phyloP scores from a whole-genome alignment of 1,140 invertebrate species.

The Apis laboriosa region DNA sequence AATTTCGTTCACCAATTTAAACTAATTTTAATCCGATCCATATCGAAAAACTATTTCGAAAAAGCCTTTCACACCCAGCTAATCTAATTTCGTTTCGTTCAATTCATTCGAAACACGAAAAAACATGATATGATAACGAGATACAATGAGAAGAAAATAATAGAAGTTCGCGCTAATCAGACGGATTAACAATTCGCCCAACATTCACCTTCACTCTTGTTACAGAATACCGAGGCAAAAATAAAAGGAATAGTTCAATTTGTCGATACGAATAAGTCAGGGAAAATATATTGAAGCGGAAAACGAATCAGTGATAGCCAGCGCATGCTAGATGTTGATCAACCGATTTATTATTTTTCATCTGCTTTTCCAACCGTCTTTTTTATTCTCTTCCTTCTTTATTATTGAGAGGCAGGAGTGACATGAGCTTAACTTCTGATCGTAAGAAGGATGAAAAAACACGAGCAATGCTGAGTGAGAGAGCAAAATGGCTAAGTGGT shows the following conservation, averaged over 20 bases:
- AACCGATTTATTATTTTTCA: conserved; percentile 63
- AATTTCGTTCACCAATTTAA: too few relatives aligned
- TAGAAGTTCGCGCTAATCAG: background rate
- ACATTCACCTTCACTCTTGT: background rate
- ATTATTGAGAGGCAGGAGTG: conserved; percentile 6
- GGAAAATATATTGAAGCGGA: background rate
- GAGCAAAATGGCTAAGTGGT: background rate
- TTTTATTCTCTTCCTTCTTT: conserved; percentile 38
- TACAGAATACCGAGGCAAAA: too few relatives aligned
- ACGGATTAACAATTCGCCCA: too few relatives aligned
- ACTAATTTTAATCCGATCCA: background rate
- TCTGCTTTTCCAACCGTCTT: conserved; percentile 8
- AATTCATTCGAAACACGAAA: background rate
- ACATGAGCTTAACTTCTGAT: background rate
- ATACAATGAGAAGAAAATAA: background rate
- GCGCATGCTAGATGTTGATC: background rate
- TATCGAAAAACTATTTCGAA: background rate
- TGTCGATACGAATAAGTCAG: background rate
- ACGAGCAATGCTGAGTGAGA: background rate
- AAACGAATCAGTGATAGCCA: background rate
- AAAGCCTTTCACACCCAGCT: background rate
- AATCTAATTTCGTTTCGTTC: background rate
- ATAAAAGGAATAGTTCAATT: background rate
- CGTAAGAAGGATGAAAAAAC: background rate
- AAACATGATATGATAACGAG: background rate